phyloP scores from a whole-genome alignment of 2,797 vertebrate species.

The Meda fulgida region DNA sequence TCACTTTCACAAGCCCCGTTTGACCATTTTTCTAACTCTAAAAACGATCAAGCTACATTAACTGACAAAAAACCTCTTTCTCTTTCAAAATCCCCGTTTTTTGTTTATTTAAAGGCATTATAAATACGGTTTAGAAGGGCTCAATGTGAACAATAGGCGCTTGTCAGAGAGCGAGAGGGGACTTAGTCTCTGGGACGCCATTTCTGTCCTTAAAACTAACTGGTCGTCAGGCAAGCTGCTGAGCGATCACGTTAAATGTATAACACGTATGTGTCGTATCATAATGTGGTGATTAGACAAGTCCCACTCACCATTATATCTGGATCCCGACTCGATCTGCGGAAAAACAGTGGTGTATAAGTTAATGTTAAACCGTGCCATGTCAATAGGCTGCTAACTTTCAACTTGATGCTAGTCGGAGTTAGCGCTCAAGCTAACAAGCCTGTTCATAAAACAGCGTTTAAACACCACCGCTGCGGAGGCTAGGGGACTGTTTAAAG shows the following conservation, averaged over 20 bases:
- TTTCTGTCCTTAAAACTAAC: constrained; percentile 84
- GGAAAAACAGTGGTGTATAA: constrained; percentile 64
- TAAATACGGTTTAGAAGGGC: constrained; percentile 77
- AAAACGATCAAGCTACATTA: constrained; percentile 19
- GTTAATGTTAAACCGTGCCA: constrained; percentile 64
- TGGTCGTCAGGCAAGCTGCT: constrained; percentile 50
- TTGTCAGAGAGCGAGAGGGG: constrained; percentile 93
- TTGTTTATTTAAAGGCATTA: constrained; percentile 42
- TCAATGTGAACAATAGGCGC: constrained; percentile 98
- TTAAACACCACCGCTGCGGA: constrained; percentile 30
- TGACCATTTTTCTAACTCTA: constrained; percentile 50
- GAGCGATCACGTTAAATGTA: constrained; percentile 63
- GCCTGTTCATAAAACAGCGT: constrained; percentile 35
- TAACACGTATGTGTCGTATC: constrained; percentile 39
- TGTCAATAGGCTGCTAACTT: constrained; percentile 78
- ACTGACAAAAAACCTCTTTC: constrained; percentile 76
- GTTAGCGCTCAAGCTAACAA: constrained; percentile 64
- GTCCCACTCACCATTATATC: constrained; percentile 91
- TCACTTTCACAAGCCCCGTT: constrained; percentile 80
- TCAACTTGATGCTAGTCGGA: constrained; percentile 75
- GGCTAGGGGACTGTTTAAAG: background rate
- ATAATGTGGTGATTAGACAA: constrained; percentile 44
- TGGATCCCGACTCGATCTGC: constrained; percentile 91
- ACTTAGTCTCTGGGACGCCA: constrained; percentile 99
- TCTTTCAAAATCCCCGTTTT: constrained; percentile 60